These are phyloP conservation scores for Platyrinchus mystaceus DNA, from an alignment of 2,797 vertebrate genomes.

Conservation along the genomic window DNA sequence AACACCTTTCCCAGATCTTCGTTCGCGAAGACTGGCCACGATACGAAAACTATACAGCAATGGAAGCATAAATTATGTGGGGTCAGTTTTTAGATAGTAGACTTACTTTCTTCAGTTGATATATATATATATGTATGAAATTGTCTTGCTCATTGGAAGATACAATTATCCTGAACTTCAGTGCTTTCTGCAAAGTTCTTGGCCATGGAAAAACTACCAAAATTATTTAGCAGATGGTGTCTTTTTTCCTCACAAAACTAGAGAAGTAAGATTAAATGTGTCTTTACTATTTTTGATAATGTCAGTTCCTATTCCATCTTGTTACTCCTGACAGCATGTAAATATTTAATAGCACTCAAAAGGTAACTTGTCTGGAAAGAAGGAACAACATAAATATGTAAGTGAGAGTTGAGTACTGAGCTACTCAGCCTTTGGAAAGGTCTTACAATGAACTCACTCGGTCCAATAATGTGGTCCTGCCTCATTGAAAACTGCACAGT, in stretches of 20 bases:
- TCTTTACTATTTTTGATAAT: neutral
- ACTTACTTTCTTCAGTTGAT: neutral
- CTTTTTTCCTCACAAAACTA: neutral
- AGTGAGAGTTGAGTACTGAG: neutral
- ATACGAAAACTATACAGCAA: neutral
- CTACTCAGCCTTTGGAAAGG: neutral
- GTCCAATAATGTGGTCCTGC: neutral
- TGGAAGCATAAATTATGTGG: neutral
- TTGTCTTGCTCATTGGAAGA: neutral
- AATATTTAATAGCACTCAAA: slow-evolving; percentile 12
- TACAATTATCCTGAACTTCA: neutral
- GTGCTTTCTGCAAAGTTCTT: neutral
- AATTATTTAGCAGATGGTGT: neutral
- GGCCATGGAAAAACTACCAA: neutral
- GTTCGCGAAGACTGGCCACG: no score
- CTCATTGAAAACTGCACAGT: neutral
- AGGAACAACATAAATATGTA: neutral
- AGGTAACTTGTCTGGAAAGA: neutral
- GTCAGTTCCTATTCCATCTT: neutral
- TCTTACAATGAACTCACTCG: neutral
- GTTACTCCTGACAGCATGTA: neutral
- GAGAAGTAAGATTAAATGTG: neutral
- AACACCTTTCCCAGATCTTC: no score
- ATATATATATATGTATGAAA: neutral
- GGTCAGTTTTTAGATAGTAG: neutral